phyloP scores from a whole-genome alignment of 1,140 invertebrate genomes.

The Heliothis virescens region DNA sequence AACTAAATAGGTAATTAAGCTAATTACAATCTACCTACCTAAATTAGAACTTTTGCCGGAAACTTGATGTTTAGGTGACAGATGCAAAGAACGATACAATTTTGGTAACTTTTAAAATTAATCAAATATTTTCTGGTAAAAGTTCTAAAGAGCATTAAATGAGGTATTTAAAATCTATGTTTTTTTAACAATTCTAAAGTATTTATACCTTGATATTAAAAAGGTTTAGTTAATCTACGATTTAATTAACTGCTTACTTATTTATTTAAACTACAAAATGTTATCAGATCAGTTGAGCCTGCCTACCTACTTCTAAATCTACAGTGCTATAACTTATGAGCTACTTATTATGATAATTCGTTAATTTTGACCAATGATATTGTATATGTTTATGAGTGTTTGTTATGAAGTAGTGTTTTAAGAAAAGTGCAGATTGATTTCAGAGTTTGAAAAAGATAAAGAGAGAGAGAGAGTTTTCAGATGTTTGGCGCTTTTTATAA shows the following conservation, averaged over 20 bases:
- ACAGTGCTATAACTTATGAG: slow-evolving; percentile 33
- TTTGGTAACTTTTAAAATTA: slow-evolving; percentile 11
- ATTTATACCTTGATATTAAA: not conserved
- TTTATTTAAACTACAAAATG: not conserved
- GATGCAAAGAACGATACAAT: not conserved
- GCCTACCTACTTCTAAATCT: slow-evolving; percentile 30
- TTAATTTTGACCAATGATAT: slow-evolving; percentile 14
- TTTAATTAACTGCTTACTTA: not conserved
- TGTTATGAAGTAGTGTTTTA: slow-evolving; percentile 35
- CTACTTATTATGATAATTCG: slow-evolving; percentile 22
- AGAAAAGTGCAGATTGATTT: slow-evolving; percentile 37
- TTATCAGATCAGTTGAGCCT: not conserved
- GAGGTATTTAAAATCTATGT: not conserved
- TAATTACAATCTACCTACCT: slow-evolving; percentile 1
- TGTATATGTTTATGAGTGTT: slow-evolving; percentile 38
- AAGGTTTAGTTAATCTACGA: slow-evolving; percentile 12
- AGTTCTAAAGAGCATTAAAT: slow-evolving; percentile 9
- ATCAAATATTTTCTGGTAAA: slow-evolving; percentile 29
- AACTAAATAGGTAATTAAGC: not conserved
- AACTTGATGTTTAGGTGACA: not conserved
- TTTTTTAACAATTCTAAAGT: slow-evolving; percentile 10
- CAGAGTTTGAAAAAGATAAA: not conserved
- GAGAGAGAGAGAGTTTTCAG: not conserved
- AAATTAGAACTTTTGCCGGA: slow-evolving; percentile 15
- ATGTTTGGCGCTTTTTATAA: not conserved